Conservation (phyloP, 2,113 vertebrate species). For the Anarrhichthys ocellatus region DNA sequence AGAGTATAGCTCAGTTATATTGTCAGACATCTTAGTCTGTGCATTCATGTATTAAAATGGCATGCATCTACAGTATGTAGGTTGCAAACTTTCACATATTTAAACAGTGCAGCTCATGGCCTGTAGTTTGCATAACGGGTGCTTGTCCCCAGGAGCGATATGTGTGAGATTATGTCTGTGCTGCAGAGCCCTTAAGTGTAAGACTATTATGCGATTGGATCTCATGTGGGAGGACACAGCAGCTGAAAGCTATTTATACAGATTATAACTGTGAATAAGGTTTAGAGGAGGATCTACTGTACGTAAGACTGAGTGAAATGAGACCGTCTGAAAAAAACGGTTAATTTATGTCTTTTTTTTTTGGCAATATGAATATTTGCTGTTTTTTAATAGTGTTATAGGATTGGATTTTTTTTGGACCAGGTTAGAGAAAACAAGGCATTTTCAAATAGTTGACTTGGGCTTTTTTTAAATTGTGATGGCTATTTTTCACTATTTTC, state of each 20-base stretch:
- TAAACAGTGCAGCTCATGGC: slow-evolving; percentile 25
- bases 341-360: background rate
- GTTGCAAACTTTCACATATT: slow-evolving; percentile 21
- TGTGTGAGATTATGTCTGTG: slow-evolving; percentile 65
- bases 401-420: background rate
- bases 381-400: background rate
- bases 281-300: slow-evolving; percentile 21
- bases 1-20: background rate
- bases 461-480: too few species aligned
- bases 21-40: slow-evolving; percentile 5
- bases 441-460: background rate
- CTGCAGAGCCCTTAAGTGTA: slow-evolving; percentile 59
- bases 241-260: slow-evolving; percentile 61
- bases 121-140: slow-evolving; percentile 56
- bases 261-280: slow-evolving; percentile 57
- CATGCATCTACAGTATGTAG: background rate
- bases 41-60: background rate
- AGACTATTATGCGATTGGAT: slow-evolving; percentile 50
- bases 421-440: background rate
- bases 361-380: background rate
- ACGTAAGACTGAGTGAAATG: slow-evolving; percentile 8
- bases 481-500: background rate
- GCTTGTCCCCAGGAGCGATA: slow-evolving; percentile 39
- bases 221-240: slow-evolving; percentile 57
- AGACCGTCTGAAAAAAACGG: background rate